phyloP scores from a whole-genome alignment of 2,888 invertebrate genomes.

The Tyria jacobaeae region DNA sequence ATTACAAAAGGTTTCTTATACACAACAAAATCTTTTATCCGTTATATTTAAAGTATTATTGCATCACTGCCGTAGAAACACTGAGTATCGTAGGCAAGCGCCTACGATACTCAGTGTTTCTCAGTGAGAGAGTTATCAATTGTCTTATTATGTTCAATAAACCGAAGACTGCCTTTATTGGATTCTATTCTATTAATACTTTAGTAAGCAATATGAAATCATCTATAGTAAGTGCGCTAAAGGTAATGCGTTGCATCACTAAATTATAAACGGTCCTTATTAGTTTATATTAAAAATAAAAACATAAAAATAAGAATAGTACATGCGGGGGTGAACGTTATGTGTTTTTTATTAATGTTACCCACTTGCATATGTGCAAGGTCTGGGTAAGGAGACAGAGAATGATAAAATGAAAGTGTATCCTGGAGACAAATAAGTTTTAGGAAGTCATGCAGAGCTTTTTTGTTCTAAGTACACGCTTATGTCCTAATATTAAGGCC shows the following conservation, averaged over 20 bases:
- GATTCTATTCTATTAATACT: too few relatives aligned
- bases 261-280: too few relatives aligned
- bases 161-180: too few relatives aligned
- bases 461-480: background rate
- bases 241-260: too few relatives aligned
- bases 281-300: too few relatives aligned
- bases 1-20: constrained; percentile 42
- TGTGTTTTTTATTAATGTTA: constrained; percentile 8
- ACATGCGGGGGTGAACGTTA: background rate
- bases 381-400: background rate
- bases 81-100: background rate
- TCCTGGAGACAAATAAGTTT: too few relatives aligned
- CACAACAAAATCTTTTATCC: constrained; percentile 61
- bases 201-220: too few relatives aligned
- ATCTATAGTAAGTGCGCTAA: too few relatives aligned
- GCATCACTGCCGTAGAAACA: constrained; percentile 20
- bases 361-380: background rate
- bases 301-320: too few relatives aligned
- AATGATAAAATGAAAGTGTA: constrained; percentile 7
- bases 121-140: constrained; percentile 29
- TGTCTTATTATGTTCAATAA: constrained; percentile 34
- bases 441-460: too few relatives aligned
- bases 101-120: too few relatives aligned
- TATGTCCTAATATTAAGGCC: background rate
- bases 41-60: constrained; percentile 41